Base-by-base conservation (phyloP, 2,113 vertebrate species). In the Chitala chitala region DNA sequence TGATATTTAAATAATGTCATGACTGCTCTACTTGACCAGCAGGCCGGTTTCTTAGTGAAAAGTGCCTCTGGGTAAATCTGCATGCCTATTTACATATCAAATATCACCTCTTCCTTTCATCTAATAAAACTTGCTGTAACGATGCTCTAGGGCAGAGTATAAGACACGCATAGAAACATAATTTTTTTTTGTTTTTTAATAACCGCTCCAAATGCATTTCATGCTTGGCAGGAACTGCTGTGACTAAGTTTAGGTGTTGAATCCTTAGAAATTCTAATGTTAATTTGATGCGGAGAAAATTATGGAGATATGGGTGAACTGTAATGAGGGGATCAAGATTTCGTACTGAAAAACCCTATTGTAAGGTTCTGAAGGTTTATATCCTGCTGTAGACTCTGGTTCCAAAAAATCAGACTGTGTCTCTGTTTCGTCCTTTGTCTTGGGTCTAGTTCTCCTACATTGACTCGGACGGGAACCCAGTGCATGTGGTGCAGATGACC, bases 401-500 rank as follows among this genome's bases (percentile, higher is more conserved):
- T 51, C 8, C 20, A 15, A 2, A n/a, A 51, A 2, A 8, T 51
- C 20, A 51, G 48, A 51, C 46, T 48, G n/a, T 9, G 40, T 48
- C 3, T 50, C 22, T 36, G 31, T 12, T 38, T 17, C 33, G 10
- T 0, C 74, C 36, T 80, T 9, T 76, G 2, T 76, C 31, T 70
- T 22, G 8, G 5, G 33, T 75, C 48, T 78, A 98, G 96, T 95
- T 98, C 83, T 92, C 90, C 73, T 98, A 98, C 42, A 85, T 82
- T 63, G 96, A 97, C 17, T 86, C 86, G 0, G 92, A 94, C 0
- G 94, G 92, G 29, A 88, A 86, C 20, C 85, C 92, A 0, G 90
- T 98, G 2, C 90, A 86, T 0, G 89, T 94, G 58, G 91, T 97
- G 0, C 96, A 98, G 76, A 77, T 98, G 82, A 96, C 91, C 75